Evolutionary conservation across 2,113 vertebrate genomes (phyloP).

Genomic region (Carassius auratus): DNA sequence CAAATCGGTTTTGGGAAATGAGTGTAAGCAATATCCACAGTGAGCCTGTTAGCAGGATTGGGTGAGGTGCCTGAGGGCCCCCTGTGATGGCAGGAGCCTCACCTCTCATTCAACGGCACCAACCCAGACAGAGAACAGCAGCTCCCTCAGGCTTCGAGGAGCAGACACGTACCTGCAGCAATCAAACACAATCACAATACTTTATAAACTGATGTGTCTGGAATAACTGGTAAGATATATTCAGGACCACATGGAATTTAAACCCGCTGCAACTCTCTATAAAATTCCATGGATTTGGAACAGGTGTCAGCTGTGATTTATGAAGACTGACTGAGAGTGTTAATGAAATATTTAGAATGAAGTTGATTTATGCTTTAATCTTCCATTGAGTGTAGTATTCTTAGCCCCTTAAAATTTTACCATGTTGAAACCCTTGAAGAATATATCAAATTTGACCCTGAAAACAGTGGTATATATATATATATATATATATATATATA

Average conservation of each 20-base stretch:
- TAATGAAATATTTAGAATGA: neutral
- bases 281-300: neutral
- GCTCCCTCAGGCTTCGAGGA: neutral
- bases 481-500: too few species aligned
- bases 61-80: constrained; percentile 61
- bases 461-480: too few species aligned
- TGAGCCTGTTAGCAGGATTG: constrained; percentile 64
- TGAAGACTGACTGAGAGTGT: neutral
- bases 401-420: neutral
- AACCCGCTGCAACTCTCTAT: too few species aligned
- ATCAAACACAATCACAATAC: neutral
- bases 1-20: constrained; percentile 76
- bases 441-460: too few species aligned
- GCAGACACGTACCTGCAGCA: neutral
- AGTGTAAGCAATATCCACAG: constrained; percentile 72
- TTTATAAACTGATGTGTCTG: neutral
- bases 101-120: constrained; percentile 3
- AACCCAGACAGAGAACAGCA: constrained; percentile 4
- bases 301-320: neutral
- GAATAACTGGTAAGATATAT: neutral
- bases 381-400: neutral
- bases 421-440: neutral
- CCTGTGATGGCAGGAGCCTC: constrained; percentile 1
- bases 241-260: neutral
- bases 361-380: neutral